phyloP scores from a whole-genome alignment of 2,797 vertebrate genomes.

The Chelidonichthys spinosus region DNA sequence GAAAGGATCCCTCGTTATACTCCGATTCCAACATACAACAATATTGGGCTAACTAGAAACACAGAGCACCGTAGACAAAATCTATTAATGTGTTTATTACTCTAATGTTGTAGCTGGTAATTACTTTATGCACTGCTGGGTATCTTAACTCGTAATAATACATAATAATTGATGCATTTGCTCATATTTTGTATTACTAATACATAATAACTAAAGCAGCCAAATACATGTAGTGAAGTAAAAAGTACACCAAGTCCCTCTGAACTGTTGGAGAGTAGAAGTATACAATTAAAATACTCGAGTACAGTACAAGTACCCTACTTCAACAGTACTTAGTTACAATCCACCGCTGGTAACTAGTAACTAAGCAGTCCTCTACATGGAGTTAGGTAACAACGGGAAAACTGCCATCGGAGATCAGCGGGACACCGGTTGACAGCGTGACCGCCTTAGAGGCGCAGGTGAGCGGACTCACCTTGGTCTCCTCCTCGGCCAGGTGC shows the following conservation, averaged over 20 bases:
- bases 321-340: not conserved
- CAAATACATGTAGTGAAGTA: not conserved
- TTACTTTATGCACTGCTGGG: not conserved
- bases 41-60: not conserved
- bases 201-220: not conserved
- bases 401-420: not conserved
- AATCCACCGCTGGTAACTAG: not conserved
- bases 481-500: conserved; percentile 76
- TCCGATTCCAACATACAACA: not conserved
- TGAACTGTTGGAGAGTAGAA: not conserved
- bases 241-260: not conserved
- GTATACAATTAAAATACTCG: not conserved
- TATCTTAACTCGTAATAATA: not conserved
- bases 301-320: not conserved
- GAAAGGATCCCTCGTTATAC: not conserved
- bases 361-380: not conserved
- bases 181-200: not conserved
- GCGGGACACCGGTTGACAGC: not conserved
- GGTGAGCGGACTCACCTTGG: conserved; percentile 59
- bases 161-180: not conserved
- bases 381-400: not conserved
- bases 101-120: not conserved
- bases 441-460: not conserved
- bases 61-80: not conserved
- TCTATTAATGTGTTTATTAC: not conserved